Evolutionary conservation across 2,797 vertebrate genomes (phyloP), one percentile per base, ranked within the genome.

Genomic region (Brachyrhaphis roseni): DNA sequence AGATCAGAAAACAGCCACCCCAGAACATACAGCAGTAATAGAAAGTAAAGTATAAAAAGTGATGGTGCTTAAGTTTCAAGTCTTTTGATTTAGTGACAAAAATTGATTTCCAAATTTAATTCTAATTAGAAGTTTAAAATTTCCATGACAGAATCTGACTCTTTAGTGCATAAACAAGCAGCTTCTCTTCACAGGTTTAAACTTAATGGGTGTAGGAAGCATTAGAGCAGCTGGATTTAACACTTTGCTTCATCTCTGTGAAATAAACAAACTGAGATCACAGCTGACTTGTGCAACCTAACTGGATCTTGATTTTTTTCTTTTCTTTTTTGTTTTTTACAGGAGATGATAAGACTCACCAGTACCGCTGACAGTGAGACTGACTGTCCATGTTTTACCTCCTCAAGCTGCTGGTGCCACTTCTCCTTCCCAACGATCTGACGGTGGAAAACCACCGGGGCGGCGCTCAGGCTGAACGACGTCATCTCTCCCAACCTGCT

Each of bases 381-480:
- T n/a, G 31, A 49, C 20, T 4, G 13, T 72, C 20, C 10, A 49
- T 93, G 26, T 34, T 3, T 8, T 90, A 99, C 98, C 97, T 98
- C 96, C 93, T 96, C 91, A 75, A 99, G 94, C 91, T 98, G 97
- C 74, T 96, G 95, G 76, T 94, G 94, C 98, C 98, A 99, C 13
- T 88, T 87, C 75, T 98, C 97, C 86, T 94, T 95, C 84, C 98
- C 98, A 76, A 97, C 89, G 64, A 96, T 92, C 86, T 98, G 97
- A 74, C 97, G 97, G 94, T 99, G 98, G 81, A 99, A 96, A 79
- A 99, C 82, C 76, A 97, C 96, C 28, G 98, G 98, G 79, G 98
- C 98, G 66, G 96, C 96, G 90, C 96, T 97, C 82, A 99, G 91
- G 90, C 96, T 96, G 93, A 99, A 98, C 49, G 94, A 77, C 73